A percentile compares a stretch with the other conserved stretches of the same genome.
Conservation (phyloP, 2,113 vertebrate genomes). For the Cochlearius cochlearius region DNA sequence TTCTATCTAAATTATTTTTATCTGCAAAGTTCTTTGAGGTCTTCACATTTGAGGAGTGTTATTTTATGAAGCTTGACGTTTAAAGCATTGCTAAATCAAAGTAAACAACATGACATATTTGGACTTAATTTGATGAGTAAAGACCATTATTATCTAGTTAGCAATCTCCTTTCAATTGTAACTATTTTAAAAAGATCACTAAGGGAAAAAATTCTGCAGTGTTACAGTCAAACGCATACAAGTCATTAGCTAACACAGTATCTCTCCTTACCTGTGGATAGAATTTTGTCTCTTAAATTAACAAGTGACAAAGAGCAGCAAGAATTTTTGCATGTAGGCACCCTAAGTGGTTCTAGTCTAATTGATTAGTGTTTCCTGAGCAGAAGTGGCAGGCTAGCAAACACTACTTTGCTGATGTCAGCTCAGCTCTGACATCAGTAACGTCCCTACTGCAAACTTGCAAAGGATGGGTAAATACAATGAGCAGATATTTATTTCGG, state of each 20-base stretch:
- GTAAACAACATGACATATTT: background rate
- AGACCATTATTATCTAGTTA: background rate
- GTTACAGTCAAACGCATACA: background rate
- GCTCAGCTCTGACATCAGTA: background rate
- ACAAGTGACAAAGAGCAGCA: background rate
- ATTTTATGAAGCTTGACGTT: background rate
- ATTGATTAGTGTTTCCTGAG: background rate
- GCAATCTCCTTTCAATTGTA: background rate
- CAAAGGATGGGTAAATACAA: background rate
- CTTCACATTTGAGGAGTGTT: background rate
- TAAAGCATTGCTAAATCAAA: conserved; percentile 13
- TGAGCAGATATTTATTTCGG: background rate
- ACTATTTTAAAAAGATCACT: background rate
- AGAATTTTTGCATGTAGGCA: background rate
- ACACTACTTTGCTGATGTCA: background rate
- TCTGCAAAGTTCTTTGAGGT: background rate
- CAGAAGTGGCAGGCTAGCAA: background rate
- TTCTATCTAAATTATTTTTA: background rate
- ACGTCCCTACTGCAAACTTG: background rate
- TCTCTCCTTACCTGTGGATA: background rate
- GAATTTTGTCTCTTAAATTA: background rate
- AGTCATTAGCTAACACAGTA: background rate
- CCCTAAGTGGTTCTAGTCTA: background rate
- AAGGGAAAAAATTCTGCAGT: background rate
- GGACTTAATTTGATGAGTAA: background rate